phyloP scores from a whole-genome alignment of 2,113 vertebrate genomes.

The Egretta garzetta region DNA sequence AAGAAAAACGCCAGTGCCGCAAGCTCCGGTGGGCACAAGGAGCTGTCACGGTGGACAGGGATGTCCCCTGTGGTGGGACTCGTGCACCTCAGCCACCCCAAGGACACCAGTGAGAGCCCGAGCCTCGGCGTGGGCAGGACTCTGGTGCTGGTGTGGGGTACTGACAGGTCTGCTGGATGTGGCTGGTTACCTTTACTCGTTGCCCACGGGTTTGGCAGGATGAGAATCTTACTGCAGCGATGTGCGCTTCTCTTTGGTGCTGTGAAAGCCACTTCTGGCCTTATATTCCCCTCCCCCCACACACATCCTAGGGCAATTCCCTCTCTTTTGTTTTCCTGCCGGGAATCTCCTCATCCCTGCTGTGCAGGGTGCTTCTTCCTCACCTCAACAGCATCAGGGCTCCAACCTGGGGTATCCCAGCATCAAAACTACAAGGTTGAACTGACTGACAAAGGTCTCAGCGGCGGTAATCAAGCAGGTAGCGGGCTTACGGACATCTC shows the following conservation, averaged over 20 bases:
- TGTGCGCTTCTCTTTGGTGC: neutral
- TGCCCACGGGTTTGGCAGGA: neutral
- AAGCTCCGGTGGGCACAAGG: neutral
- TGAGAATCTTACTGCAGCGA: neutral
- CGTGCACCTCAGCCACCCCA: neutral
- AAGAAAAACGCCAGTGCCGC: neutral
- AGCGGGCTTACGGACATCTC: neutral
- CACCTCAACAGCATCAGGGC: neutral
- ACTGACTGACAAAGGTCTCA: neutral
- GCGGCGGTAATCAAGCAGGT: neutral
- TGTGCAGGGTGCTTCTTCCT: neutral
- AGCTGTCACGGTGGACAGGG: neutral
- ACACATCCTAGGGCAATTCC: neutral
- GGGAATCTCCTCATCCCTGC: neutral
- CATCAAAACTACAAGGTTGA: neutral
- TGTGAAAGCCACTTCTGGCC: neutral
- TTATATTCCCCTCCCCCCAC: neutral
- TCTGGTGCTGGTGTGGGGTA: neutral
- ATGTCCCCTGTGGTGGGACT: neutral
- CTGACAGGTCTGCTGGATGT: neutral
- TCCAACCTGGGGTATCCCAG: neutral
- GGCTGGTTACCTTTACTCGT: neutral
- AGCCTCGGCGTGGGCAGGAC: neutral
- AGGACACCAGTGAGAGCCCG: neutral
- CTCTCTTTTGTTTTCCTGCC: neutral